These are phyloP conservation scores for Dioctria rufipes DNA, from an alignment of 2,888 invertebrate genomes.

Conservation along the genomic window DNA sequence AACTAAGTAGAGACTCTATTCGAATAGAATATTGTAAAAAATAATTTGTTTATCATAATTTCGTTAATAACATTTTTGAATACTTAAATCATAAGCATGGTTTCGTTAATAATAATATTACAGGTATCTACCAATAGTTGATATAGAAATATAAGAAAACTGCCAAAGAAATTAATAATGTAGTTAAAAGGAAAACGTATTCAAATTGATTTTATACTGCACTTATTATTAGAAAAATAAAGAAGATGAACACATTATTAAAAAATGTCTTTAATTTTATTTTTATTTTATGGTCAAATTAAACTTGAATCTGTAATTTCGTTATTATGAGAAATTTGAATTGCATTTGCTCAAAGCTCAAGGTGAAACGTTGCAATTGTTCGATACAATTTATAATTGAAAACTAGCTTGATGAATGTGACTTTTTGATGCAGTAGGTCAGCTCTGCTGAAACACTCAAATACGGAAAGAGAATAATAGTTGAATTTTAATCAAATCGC, in stretches of 20 bases:
- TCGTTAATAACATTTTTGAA: not conserved
- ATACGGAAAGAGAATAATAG: no score
- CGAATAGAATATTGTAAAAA: no score
- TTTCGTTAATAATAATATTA: not conserved
- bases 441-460: no score
- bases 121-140: not conserved
- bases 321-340: not conserved
- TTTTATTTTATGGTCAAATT: not conserved
- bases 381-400: no score
- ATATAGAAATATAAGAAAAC: not conserved
- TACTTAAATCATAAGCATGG: no score
- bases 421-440: no score
- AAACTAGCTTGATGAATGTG: no score
- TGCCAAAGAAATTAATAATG: conserved; percentile 18
- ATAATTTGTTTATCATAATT: not conserved
- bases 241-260: not conserved
- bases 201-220: conserved; percentile 38
- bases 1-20: no score
- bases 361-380: no score
- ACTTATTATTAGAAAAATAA: conserved; percentile 24
- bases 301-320: not conserved
- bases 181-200: not conserved
- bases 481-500: no score
- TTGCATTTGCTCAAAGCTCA: no score
- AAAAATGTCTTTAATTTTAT: not conserved